Conservation (phyloP, 2,888 invertebrate species). For the Griposia aprilina region DNA sequence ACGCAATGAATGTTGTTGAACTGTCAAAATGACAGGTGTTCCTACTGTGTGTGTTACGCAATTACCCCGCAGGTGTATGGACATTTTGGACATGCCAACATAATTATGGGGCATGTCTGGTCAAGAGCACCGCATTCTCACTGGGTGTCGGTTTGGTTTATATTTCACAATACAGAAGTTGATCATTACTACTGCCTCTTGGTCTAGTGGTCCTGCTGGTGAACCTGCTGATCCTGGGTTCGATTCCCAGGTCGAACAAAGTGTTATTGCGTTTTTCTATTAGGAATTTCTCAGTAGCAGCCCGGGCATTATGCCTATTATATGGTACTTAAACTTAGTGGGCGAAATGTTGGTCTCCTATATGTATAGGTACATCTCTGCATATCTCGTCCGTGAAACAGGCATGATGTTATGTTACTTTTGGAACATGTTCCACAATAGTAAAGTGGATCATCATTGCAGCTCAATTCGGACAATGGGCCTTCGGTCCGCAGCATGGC, state of each 20-base stretch:
- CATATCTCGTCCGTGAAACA: neutral
- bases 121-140: too few species aligned
- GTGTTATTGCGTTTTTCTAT: neutral
- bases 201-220: neutral
- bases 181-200: neutral
- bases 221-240: too few species aligned
- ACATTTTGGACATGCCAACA: neutral
- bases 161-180: neutral
- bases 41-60: too few species aligned
- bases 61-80: neutral
- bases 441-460: conserved; percentile 66
- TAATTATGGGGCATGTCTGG: too few species aligned
- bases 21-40: too few species aligned
- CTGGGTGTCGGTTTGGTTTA: neutral
- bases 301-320: too few species aligned
- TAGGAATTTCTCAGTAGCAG: neutral
- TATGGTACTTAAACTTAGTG: too few species aligned
- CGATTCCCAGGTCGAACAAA: too few species aligned
- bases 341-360: neutral
- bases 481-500: conserved; percentile 98
- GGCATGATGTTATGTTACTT: neutral
- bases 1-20: too few species aligned
- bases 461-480: conserved; percentile 99
- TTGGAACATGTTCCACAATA: neutral
- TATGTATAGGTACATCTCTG: neutral